phyloP scores from a whole-genome alignment of 2,113 vertebrate species.

The Brevimyrus niger region DNA sequence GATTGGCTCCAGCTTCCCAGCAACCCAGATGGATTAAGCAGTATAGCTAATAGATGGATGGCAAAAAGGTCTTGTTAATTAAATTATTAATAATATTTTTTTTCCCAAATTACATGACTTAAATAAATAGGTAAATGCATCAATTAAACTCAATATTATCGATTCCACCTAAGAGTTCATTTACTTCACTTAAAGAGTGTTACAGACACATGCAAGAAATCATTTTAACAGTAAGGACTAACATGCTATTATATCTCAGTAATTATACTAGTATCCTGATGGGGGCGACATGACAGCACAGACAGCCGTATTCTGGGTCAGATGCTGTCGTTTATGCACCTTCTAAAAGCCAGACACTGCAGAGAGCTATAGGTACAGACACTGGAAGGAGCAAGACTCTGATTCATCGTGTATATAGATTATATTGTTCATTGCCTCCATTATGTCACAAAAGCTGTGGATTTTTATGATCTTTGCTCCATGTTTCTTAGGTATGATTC shows the following conservation, averaged over 20 bases:
- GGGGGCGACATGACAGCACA: background rate
- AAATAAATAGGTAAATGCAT: background rate
- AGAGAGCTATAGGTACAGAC: background rate
- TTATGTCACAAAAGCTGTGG: background rate
- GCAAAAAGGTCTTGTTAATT: no score
- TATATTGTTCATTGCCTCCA: background rate
- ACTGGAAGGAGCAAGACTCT: background rate
- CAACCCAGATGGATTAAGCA: no score
- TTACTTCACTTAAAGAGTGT: background rate
- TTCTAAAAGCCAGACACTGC: background rate
- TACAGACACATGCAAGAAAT: background rate
- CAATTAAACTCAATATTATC: background rate
- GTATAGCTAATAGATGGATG: no score
- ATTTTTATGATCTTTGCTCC: background rate
- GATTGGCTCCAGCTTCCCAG: no score
- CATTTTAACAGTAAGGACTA: background rate
- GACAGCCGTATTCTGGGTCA: background rate
- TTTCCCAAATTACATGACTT: background rate
- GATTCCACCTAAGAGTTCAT: background rate
- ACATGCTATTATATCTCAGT: background rate
- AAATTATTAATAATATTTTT: no score
- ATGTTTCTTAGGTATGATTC: background rate
- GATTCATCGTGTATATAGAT: background rate
- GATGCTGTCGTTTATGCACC: background rate
- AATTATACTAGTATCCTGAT: background rate